Conservation (phyloP, 2,888 invertebrate species). For the Drosophila melanocephala region DNA sequence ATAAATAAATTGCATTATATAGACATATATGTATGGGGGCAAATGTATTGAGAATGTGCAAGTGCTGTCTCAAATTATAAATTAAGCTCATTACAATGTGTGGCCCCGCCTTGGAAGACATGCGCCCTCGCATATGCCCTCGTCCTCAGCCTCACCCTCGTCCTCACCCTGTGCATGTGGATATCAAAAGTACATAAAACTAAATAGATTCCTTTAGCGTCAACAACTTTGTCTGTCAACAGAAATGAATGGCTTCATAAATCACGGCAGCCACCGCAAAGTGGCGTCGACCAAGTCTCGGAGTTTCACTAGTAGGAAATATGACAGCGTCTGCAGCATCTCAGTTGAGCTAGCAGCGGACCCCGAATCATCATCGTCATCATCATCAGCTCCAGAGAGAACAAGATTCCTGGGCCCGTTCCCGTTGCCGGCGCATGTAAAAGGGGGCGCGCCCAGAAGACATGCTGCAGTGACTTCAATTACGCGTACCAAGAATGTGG, state of each 20-base stretch:
- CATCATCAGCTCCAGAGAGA: background rate
- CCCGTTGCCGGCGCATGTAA: slow-evolving; percentile 58
- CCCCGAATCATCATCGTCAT: slow-evolving; percentile 14
- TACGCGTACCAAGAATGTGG: slow-evolving; percentile 77
- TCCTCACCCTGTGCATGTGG: slow-evolving; percentile 21
- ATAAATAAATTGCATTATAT: slow-evolving; percentile 59
- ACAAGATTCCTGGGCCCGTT: slow-evolving; percentile 29
- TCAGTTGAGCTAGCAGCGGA: slow-evolving; percentile 8
- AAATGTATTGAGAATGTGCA: slow-evolving; percentile 15
- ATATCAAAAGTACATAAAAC: slow-evolving; percentile 76
- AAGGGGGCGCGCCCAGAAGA: slow-evolving; percentile 68
- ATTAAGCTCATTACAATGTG: slow-evolving; percentile 66
- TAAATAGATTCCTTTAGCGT: slow-evolving; percentile 80
- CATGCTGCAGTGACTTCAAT: slow-evolving; percentile 82
- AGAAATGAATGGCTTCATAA: slow-evolving; percentile 85
- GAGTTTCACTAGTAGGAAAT: slow-evolving; percentile 54
- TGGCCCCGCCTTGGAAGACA: slow-evolving; percentile 21
- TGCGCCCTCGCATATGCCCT: slow-evolving; percentile 2
- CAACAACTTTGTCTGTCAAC: slow-evolving; percentile 84
- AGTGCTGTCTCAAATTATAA: slow-evolving; percentile 57
- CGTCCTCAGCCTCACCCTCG: slow-evolving; percentile 12
- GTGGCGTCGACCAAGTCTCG: slow-evolving; percentile 32
- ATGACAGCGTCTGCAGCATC: slow-evolving; percentile 61
- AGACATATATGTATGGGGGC: slow-evolving; percentile 3
- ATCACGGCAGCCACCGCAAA: slow-evolving; percentile 77